A percentile compares a stretch with the other conserved stretches of the same genome.
These are phyloP conservation scores for Theristus sp. DNA, from an alignment of 2,888 invertebrate genomes.

Conservation along the genomic window DNA sequence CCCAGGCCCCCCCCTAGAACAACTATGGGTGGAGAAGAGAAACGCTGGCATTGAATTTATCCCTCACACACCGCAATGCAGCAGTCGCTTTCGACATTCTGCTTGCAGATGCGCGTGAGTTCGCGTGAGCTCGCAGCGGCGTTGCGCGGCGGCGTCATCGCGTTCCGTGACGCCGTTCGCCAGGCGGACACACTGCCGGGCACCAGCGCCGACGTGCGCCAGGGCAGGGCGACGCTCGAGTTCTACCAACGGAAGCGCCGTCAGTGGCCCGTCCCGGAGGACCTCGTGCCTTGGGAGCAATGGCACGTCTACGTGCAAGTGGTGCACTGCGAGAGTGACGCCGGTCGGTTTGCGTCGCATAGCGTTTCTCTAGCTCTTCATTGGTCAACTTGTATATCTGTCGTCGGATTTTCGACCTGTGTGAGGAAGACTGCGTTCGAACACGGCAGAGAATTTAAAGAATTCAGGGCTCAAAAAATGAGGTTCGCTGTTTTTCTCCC, in stretches of 20 bases:
- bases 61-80: too few species aligned
- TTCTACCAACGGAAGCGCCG: not conserved
- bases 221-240: not conserved
- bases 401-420: not conserved
- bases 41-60: too few species aligned
- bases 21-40: too few species aligned
- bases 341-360: not conserved
- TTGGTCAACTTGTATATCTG: not conserved
- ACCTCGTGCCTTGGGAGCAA: not conserved
- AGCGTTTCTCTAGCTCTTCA: not conserved
- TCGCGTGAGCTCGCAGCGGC: conserved; percentile 3
- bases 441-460: too few species aligned
- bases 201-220: not conserved
- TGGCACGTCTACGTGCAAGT: not conserved
- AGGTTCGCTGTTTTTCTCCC: too few species aligned
- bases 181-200: not conserved
- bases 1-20: too few species aligned
- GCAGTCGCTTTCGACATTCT: too few species aligned
- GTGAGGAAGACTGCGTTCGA: too few species aligned
- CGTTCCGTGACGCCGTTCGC: conserved; percentile 5
- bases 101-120: conserved; percentile 7
- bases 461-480: too few species aligned
- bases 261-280: not conserved
- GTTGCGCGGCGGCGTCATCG: conserved; percentile 3
- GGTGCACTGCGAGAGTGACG: not conserved